phyloP scores from a whole-genome alignment of 2,888 invertebrate genomes.

The Timandra comae region DNA sequence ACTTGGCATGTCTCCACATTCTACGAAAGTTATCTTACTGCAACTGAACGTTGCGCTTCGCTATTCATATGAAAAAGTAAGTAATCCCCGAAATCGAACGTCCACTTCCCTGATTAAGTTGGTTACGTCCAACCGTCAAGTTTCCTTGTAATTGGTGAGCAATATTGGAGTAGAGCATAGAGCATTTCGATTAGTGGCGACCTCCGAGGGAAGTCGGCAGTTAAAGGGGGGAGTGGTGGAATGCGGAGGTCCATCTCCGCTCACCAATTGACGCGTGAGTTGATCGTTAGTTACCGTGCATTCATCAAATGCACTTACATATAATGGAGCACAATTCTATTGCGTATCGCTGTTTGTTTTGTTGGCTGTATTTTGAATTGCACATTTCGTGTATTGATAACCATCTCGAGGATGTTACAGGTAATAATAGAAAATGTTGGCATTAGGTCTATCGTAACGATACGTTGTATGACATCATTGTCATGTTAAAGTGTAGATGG shows the following conservation, averaged over 20 bases:
- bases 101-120: no score
- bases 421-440: not conserved
- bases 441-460: no score
- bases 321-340: conserved; percentile 8
- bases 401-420: not conserved
- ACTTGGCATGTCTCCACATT: conserved; percentile 7
- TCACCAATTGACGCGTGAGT: conserved; percentile 29
- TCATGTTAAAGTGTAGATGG: conserved; percentile 12
- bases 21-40: not conserved
- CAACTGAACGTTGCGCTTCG: no score
- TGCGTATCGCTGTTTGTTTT: not conserved
- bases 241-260: conserved; percentile 43
- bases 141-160: no score
- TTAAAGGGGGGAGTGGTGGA: conserved; percentile 44
- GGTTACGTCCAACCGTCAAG: no score
- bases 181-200: conserved; percentile 13
- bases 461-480: no score
- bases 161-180: not conserved
- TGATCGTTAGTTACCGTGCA: conserved; percentile 13
- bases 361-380: no score
- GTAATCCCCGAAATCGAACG: no score
- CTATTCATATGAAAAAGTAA: no score
- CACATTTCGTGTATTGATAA: not conserved
- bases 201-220: conserved; percentile 41
- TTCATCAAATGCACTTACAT: conserved; percentile 12